Base-by-base conservation (phyloP, 30 jellyfish, hydroid and myxozoan genomes). In the Hydractinia symbiolongicarpus region DNA sequence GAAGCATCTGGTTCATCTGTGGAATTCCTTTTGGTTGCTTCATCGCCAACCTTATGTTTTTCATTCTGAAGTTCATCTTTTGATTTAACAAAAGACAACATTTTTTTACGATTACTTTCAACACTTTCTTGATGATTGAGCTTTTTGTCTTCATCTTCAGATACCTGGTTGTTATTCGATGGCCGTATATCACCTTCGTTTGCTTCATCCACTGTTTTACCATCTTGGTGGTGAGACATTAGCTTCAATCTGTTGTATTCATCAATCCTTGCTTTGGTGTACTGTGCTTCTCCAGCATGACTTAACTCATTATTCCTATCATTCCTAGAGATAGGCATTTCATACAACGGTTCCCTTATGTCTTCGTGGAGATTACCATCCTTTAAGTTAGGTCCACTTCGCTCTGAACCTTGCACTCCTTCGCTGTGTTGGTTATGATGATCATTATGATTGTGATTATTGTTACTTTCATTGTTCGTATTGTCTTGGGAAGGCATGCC, bases 291-390 rank as follows among this genome's bases (percentile, higher is more conserved):
- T 54, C 60, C 57, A 4, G 56, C 44, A 44, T 58, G 72, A 15
- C 60, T 52, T 64, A 51, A 51, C 74, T 64, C 74, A 55, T 11
- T 15, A 30, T 57, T 53, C 51, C 60, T 77, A n/a, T 77, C 76
- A 4, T 77, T 77, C 60, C 60, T 77, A 8, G 75, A 64, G 40
- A n/a, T 77, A 54, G 60, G 76, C 72, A 77, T 77, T 61, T 77
- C 85, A 77, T 77, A 60, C 15, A 16, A 62, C 5, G 85, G 85
- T 19, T 60, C 85, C 85, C 56, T 77, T 4, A 76, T 52, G 53
- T 77, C 85, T 62, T 77, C 85, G 57, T 77, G 85, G 44, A 77
- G 13, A 50, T 64, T 77, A 15, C 70, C 70, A 16, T 60, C 70
- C 70, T 60, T 60, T 60, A 13, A 15, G 16, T 15, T 15, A 13